Evolutionary conservation across 1,140 invertebrate species (phyloP), one percentile per base, ranked within the genome.

Genomic region (Drosophila subobscura): DNA sequence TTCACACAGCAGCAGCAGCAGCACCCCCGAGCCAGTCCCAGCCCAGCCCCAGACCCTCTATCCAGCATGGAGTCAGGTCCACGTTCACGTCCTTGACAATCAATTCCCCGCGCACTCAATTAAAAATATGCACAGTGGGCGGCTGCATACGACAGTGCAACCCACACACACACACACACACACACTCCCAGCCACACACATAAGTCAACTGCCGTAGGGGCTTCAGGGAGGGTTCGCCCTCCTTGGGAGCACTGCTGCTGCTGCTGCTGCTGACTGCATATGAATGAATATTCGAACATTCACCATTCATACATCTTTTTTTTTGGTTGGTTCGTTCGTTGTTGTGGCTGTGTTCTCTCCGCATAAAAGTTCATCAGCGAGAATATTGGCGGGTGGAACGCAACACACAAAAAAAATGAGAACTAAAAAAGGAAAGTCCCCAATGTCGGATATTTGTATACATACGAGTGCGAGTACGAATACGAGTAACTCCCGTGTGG

Each of bases 101-200:
- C 83, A 86, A 86, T 86, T 86, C 83, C 83, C 83, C 71, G 83
- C 78, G 78, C 83, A 86, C 83, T 86, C 83, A 86, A 86, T 86
- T 86, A 86, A 88, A 86, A 86, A 86, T 86, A 86, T 86, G 83
- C 83, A 85, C 78, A 68, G 63, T 68, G 65, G 74, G 55, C 65
- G 58, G 81, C 71, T 80, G 77, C 81, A 74, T 77, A 74, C 81
- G 67, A 73, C 73, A 33, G 29, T 33, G 8, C 8, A 33, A 1
- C 0, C 27, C 5, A 5, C 27, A 3, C 8, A 12, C 33, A 12
- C 10, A 3, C 55, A 55, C 49, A 53, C 45, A 52, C 47, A 42
- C 29, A 46, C 45, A 59, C 54, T 56, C 29, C 20, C 37, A 27
- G 57, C 33, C 72, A 61, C 47, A 58, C 52, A 55, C 51, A 56